Evolutionary conservation across 1,140 invertebrate species (phyloP), one percentile per base, ranked within the genome.

Genomic region (Ridgeia piscesae): DNA sequence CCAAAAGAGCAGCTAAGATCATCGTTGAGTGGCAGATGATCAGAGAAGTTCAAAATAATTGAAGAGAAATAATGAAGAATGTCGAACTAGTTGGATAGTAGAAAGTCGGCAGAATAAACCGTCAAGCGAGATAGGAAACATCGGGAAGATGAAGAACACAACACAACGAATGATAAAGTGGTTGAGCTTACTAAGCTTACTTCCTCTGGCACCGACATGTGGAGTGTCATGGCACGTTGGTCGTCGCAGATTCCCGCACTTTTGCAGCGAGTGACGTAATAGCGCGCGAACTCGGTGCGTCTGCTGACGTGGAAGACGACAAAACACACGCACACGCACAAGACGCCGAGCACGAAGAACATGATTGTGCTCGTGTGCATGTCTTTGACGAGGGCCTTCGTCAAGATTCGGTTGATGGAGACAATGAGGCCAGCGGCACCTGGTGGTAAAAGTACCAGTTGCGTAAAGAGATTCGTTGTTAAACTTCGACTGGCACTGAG

Each of bases 371-470:
- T 98, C 42, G 97, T 95, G 91, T 97, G 96, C 94, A 97, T 96
- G 95, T 98, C 97, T 94, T 97, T 95, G 50, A 98, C 96, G 93
- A 98, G 93, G 93, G 97, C 95, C 96, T 98, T 98, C 0, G 98
- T 98, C 34, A 98, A 94, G 90, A 98, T 98, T 34, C 98, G 96
- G 95, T 98, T 98, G 0, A 97, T 95, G 21, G 98, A 98, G 6
- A 98, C 97, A 96, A 98, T 97, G 92, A 98, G 97, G 11, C 98
- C 98, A 33, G 98, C 98, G 42, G 98, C 97, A 96, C 98, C 98
- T 98, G 94, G 58, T 21, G 58, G 14, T 21, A 9, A 77, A 21
- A 77, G 0, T 31, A 77, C 2, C 2, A 77, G 58, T 77, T 77
- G n/a, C n/a, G n/a, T n/a, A n/a, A n/a, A n/a, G n/a, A n/a, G n/a